A percentile compares a stretch with the other conserved stretches of the same genome.
phyloP scores from a whole-genome alignment of 2,113 vertebrate genomes.

The Grammomys surdaster region DNA sequence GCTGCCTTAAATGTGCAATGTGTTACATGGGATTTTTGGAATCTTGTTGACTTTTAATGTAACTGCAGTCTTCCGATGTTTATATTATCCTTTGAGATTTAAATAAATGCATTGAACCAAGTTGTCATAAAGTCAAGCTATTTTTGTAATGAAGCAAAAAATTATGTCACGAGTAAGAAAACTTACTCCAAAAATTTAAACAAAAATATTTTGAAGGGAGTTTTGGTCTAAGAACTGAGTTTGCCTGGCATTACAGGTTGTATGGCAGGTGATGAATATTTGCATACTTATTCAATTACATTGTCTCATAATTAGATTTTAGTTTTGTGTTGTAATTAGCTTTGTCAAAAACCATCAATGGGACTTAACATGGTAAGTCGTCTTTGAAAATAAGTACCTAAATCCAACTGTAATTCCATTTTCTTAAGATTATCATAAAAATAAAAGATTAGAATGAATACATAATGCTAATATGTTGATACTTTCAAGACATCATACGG shows the following conservation, averaged over 20 bases:
- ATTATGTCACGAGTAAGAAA: neutral
- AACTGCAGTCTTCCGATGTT: neutral
- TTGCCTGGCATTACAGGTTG: neutral
- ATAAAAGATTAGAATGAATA: neutral
- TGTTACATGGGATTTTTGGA: neutral
- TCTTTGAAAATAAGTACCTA: neutral
- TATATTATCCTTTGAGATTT: neutral
- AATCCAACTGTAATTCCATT: slow-evolving; percentile 1
- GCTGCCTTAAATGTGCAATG: neutral
- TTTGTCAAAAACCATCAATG: neutral
- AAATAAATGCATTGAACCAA: slow-evolving; percentile 53
- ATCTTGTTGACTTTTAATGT: neutral
- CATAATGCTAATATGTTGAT: neutral
- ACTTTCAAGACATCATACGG: neutral
- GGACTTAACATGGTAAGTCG: neutral
- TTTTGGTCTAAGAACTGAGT: neutral
- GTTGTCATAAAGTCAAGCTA: neutral
- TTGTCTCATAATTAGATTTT: neutral
- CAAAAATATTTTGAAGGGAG: neutral
- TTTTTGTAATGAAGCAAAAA: slow-evolving; percentile 6
- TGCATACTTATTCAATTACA: neutral
- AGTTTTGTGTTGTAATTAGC: neutral
- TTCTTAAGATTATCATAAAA: neutral
- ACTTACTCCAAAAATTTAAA: slow-evolving; percentile 8
- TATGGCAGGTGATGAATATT: neutral